phyloP scores from a whole-genome alignment of 1,140 invertebrate species.

The roundworm (Caenorhabditis elegans) region DNA sequence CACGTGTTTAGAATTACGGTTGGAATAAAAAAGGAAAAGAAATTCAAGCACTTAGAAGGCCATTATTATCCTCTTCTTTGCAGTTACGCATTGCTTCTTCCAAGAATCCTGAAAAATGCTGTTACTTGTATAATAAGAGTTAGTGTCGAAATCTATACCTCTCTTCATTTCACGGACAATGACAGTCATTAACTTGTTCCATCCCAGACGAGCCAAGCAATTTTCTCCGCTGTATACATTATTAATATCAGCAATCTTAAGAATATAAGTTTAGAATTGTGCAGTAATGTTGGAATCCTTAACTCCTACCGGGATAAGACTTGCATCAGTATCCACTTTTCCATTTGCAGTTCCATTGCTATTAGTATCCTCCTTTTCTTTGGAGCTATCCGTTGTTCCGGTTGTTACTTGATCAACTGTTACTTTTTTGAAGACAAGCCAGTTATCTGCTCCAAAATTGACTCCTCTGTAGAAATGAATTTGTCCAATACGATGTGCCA shows the following conservation, averaged over 20 bases:
- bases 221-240: conserved; percentile 40
- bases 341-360: conserved; percentile 10
- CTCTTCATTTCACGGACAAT: conserved; percentile 55
- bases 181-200: conserved; percentile 52
- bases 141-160: neutral
- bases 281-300: neutral
- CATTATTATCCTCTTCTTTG: conserved; percentile 49
- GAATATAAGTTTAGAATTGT: neutral
- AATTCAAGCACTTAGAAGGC: conserved; percentile 34
- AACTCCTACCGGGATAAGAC: neutral
- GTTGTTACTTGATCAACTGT: conserved; percentile 50
- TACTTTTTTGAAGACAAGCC: conserved; percentile 54
- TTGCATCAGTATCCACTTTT: neutral
- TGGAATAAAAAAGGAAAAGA: too few species aligned
- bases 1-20: too few species aligned
- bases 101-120: conserved; percentile 45
- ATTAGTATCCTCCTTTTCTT: conserved; percentile 31
- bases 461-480: conserved; percentile 55
- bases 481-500: conserved; percentile 54
- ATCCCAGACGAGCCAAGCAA: conserved; percentile 45
- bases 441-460: conserved; percentile 54
- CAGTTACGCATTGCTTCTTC: conserved; percentile 55
- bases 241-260: neutral
- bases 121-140: neutral
- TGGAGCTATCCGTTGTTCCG: neutral